Percentiles rank a stretch among this genome's conserved stretches.
Conservation (phyloP, 2,888 invertebrate genomes). For the Mactromeris polynyma region DNA sequence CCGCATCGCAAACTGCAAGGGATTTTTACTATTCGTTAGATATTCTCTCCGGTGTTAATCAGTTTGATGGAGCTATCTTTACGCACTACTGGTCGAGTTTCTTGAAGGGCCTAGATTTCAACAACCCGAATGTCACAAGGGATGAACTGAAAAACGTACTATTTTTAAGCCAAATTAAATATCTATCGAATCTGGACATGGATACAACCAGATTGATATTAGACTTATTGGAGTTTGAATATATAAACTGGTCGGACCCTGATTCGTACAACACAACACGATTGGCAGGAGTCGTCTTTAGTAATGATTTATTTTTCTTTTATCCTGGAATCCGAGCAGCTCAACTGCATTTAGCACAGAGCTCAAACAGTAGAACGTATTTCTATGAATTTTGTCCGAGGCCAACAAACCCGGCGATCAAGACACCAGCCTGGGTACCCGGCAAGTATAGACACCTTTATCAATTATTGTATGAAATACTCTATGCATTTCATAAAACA, state of each 20-base stretch:
- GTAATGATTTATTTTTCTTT: not conserved
- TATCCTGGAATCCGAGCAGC: not conserved
- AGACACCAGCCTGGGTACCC: not conserved
- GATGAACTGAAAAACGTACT: constrained; percentile 12
- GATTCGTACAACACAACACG: constrained; percentile 86
- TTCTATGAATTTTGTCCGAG: not conserved
- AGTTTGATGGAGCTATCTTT: constrained; percentile 43
- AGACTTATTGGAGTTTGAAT: constrained; percentile 34
- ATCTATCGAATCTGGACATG: not conserved
- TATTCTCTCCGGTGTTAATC: constrained; percentile 32
- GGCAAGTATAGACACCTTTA: not conserved
- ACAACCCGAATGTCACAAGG: constrained; percentile 22
- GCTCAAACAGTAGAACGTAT: not conserved
- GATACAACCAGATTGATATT: not conserved
- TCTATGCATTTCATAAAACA: no score
- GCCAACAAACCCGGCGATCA: not conserved
- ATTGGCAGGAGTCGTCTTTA: not conserved
- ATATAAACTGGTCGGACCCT: constrained; percentile 37
- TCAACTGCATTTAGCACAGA: not conserved
- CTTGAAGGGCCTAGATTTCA: not conserved
- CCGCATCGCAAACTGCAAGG: not conserved
- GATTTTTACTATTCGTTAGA: not conserved
- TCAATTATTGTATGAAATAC: not conserved
- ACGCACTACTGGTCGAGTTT: not conserved
- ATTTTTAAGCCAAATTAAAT: constrained; percentile 20